phyloP scores from a whole-genome alignment of 2,797 vertebrate species.

The Syncerus caffer region DNA sequence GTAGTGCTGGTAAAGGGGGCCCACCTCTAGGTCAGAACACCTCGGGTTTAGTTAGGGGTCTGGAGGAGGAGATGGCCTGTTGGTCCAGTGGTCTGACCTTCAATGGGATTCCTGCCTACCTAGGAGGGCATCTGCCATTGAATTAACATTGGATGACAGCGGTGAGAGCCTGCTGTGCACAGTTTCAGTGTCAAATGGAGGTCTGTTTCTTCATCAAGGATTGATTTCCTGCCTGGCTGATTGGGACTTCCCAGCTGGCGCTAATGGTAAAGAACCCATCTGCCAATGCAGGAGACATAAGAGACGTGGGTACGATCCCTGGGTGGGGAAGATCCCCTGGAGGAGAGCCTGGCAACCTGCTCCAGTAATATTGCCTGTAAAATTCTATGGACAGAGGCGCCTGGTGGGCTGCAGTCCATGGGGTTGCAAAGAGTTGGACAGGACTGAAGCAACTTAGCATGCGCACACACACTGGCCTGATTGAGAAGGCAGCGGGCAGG shows the following conservation, averaged over 20 bases:
- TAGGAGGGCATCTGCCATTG: background rate
- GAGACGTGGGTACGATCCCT: background rate
- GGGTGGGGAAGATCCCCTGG: background rate
- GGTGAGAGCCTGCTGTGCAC: fast-evolving
- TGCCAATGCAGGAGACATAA: background rate
- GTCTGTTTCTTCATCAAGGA: background rate
- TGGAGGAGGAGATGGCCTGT: background rate
- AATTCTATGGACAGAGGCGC: background rate
- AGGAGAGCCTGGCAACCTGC: background rate
- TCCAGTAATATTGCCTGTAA: background rate
- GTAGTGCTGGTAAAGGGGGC: background rate
- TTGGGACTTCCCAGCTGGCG: background rate
- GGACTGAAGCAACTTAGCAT: background rate
- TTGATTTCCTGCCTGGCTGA: background rate
- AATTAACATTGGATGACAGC: background rate
- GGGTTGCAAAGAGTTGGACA: background rate
- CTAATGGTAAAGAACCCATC: background rate
- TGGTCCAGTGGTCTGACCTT: background rate
- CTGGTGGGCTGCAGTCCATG: background rate
- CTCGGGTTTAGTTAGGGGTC: background rate
- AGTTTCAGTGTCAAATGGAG: background rate
- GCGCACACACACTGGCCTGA: background rate
- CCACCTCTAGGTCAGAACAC: background rate
- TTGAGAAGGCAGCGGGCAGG: background rate
- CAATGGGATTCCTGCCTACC: too few species aligned